Evolutionary conservation across 2,797 vertebrate genomes (phyloP), one percentile per base, ranked within the genome.

Genomic region (Intellagama lesueurii): DNA sequence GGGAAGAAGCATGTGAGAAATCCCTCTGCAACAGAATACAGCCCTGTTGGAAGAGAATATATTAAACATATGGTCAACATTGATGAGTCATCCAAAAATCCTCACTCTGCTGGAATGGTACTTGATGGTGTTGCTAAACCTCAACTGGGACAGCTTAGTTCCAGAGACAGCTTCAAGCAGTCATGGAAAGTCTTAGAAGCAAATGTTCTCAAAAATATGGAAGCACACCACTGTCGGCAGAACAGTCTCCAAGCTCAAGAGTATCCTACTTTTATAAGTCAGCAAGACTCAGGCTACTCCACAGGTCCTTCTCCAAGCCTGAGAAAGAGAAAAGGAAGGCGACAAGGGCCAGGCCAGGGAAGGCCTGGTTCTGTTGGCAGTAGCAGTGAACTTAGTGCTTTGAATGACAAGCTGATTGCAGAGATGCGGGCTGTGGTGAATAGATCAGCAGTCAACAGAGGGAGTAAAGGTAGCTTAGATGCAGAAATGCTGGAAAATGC

Each of bases 41-140:
- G 98, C 94, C 98, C 98, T 19, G 98, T 98, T 87, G 98, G 98
- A 86, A 97, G 98, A 94, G 98, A 98, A 90, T 98, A 98, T 93
- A 98, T 98, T 94, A 98, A 98, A 94, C 98, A 99, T 95, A 98
- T 98, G 98, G 96, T 99, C 89, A 99, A 98, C 0, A 94, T 98
- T 77, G 98, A 98, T 87, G 98, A 98, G 1, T 95, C 93, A 84
- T 93, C 93, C 93, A 97, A 87, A 95, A 89, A 93, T 88, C 73
- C 96, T 90, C 84, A 91, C 30, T 93, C 93, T 87, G n/a, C 94
- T 49, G 77, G 89, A 85, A 75, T 88, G 76, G n/a, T 91, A 26
- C 75, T 86, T 73, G 94, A 94, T 90, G 85, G 76, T 49, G 82
- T 92, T 83, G 26, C 87, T 89, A 96, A 96, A 87, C 78, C 91